Base-by-base conservation (phyloP, 2,888 invertebrate genomes). In the Antheraea yamamai region DNA sequence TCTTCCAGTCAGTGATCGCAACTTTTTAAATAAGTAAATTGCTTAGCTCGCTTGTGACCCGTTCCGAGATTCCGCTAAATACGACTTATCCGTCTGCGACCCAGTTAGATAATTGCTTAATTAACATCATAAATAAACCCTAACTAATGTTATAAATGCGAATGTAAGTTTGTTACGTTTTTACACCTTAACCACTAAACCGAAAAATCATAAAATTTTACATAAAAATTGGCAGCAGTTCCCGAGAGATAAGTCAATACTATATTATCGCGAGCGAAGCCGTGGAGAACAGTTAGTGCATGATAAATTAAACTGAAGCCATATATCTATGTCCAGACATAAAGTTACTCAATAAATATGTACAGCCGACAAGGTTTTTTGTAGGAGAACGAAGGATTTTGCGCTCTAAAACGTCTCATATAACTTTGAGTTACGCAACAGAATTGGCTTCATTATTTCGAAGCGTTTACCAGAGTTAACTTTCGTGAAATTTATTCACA, bases 31-130 rank as follows among this genome's bases (percentile, higher is more conserved):
- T 55, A n/a, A 20, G 20, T 61, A 61, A 47, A 61, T 68, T 78
- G 77, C 81, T 82, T 81, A 78, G 78, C 80, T 84, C 82, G 80
- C 81, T 81, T 78, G 78, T 81, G 81, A 79, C 81, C 80, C 77
- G 79, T 83, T 84, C 80, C 77, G 75, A 61, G 79, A 78, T 79
- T 81, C 81, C 75, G 84, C 77, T 81, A 77, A 78, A 81, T 79
- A 81, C 78, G 80, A 79, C 78, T 77, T 81, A 80, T 84, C 72
- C 23, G 77, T 79, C 81, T 81, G 80, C 78, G 78, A 81, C 80
- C 79, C 66, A 83, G 80, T 82, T 80, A 81, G 78, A 76, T 79
- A 82, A 82, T 81, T 79, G 20, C 47, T 47, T 47, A 47, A 47
- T 47, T 47, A 47, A 47, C 1, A 47, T 47, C 47, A 12, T 47